phyloP scores from a whole-genome alignment of 2,113 vertebrate genomes.

The Cyprinodon tularosa region DNA sequence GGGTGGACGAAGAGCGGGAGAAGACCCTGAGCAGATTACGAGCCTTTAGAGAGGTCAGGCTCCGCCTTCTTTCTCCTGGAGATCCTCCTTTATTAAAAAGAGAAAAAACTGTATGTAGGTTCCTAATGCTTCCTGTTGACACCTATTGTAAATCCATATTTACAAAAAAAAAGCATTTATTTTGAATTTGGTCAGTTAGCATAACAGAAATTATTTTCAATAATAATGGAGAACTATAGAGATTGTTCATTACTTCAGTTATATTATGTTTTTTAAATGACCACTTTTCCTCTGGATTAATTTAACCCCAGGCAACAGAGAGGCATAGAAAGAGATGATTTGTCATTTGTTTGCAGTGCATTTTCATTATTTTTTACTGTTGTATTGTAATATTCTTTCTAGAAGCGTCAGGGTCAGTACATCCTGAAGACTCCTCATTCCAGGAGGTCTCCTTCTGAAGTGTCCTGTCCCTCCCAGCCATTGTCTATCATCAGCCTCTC shows the following conservation, averaged over 20 bases:
- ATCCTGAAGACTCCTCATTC: conserved; percentile 77
- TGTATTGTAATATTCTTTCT: conserved; percentile 19
- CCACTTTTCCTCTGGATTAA: too few species aligned
- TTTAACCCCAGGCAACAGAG: neutral
- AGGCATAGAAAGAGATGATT: neutral
- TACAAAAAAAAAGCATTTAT: neutral
- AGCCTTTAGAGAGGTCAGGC: conserved; percentile 89
- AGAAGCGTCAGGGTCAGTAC: conserved; percentile 84
- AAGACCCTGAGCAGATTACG: conserved; percentile 91
- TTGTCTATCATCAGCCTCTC: conserved; percentile 52
- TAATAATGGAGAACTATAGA: neutral
- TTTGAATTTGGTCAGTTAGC: too few species aligned
- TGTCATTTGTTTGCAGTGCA: neutral
- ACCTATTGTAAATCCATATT: neutral
- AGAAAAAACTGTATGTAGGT: conserved; percentile 2
- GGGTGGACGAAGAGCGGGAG: conserved; percentile 90
- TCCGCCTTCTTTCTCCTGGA: neutral
- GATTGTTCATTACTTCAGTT: too few species aligned
- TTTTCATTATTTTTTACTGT: neutral
- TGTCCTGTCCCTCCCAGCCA: conserved; percentile 49
- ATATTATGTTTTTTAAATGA: neutral
- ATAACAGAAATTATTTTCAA: neutral
- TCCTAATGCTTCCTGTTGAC: neutral
- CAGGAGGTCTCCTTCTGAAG: conserved; percentile 43
- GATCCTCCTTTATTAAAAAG: conserved; percentile 11